Evolutionary conservation across 1,140 invertebrate species (phyloP), one percentile per base, ranked within the genome.

Genomic region (Conopomorpha cramerella): DNA sequence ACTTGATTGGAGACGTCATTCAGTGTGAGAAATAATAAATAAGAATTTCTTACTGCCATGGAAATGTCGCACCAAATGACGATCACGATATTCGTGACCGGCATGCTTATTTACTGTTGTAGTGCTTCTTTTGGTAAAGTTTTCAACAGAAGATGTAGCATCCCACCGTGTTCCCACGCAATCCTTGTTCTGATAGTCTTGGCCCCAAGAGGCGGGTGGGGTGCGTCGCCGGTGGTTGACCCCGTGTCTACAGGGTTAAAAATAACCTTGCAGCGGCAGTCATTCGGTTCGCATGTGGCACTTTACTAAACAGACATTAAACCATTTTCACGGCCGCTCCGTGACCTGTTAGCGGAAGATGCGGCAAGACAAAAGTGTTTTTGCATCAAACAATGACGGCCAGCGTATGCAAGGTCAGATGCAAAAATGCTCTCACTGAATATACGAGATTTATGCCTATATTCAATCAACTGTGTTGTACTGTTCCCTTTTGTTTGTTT

Each of bases 251-350:
- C 59, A 58, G 60, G 71, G 67, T 71, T 76, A 72, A 76, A 76
- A 76, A 76, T 76, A 76, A 76, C 63, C 52, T 52, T 58, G 56
- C 54, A 55, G 49, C 54, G 57, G 51, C 65, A 63, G 59, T 49
- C 65, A 68, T 72, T 68, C 66, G 63, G 71, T 51, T 72, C 58
- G 55, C 71, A 76, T 76, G 62, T 71, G 71, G 70, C 71, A 72
- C 70, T 72, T 67, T 56, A 71, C 61, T 71, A 71, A 73, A 70
- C 63, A 73, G 64, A 52, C 63, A 64, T 66, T 65, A 68, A 67
- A n/a, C n/a, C 59, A 65, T 64, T 76, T 76, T 76, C 71, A 76
- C 46, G 71, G 71, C 61, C 71, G 59, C 54, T 55, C 55, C 58
- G 46, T 72, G 71, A 71, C 71, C 71, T 71, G 65, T 55, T n/a